Evolutionary conservation across 2,113 vertebrate species (phyloP).

Genomic region (Psammodynastes pulverulentus): DNA sequence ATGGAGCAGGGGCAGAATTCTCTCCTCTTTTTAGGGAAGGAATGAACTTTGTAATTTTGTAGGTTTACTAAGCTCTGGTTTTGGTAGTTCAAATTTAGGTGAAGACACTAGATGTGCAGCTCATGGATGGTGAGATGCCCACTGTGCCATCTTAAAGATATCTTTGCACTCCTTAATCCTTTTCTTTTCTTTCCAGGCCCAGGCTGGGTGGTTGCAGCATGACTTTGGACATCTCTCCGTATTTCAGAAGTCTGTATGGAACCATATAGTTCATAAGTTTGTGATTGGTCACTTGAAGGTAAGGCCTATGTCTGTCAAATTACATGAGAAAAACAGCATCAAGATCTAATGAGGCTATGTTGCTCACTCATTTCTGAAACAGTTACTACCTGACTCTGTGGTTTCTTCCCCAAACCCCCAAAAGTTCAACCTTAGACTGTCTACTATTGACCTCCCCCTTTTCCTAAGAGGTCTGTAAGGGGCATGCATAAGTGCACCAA

Average conservation of each 20-base stretch:
- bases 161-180: not conserved
- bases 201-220: constrained; percentile 94
- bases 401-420: too few relatives aligned
- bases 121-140: not conserved
- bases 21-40: not conserved
- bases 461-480: too few relatives aligned
- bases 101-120: not conserved
- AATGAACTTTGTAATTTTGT: not conserved
- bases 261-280: constrained; percentile 88
- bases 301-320: constrained; percentile 23
- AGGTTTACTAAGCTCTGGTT: not conserved
- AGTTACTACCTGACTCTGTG: too few relatives aligned
- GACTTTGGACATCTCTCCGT: constrained; percentile 96
- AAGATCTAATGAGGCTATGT: not conserved
- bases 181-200: constrained; percentile 69
- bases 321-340: not conserved
- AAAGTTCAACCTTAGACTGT: too few relatives aligned
- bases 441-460: too few relatives aligned
- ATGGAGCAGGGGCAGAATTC: not conserved
- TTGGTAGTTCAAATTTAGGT: not conserved
- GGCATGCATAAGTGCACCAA: too few relatives aligned
- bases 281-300: constrained; percentile 93
- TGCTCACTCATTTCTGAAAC: not conserved
- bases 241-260: constrained; percentile 86
- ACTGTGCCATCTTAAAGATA: not conserved